phyloP scores from a whole-genome alignment of 2,888 invertebrate genomes.

The Pedicia rivosa region DNA sequence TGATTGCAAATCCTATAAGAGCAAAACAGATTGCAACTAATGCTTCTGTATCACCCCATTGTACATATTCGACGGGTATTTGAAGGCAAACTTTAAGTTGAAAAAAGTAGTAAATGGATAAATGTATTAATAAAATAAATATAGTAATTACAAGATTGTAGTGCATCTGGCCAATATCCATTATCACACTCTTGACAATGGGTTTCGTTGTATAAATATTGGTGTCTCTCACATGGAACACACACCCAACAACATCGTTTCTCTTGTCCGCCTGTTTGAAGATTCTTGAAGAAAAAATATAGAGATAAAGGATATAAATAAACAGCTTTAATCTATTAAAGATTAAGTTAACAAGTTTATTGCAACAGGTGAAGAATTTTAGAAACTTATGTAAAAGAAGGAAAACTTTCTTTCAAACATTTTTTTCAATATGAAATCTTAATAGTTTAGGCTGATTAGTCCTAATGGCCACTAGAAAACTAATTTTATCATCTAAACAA shows the following conservation, averaged over 20 bases:
- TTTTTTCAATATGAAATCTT: too few species aligned
- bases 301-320: conserved; percentile 8
- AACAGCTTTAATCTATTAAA: neutral
- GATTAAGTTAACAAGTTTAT: neutral
- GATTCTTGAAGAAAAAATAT: conserved; percentile 29
- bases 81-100: conserved; percentile 35
- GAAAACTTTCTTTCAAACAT: too few species aligned
- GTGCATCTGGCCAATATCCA: conserved; percentile 47
- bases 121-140: neutral
- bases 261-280: conserved; percentile 40
- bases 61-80: conserved; percentile 42
- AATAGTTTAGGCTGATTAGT: too few species aligned
- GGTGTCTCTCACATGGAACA: conserved; percentile 44
- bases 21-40: conserved; percentile 43
- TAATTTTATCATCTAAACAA: too few species aligned
- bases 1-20: conserved; percentile 43
- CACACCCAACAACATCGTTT: conserved; percentile 65
- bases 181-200: conserved; percentile 41
- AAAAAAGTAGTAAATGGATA: neutral
- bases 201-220: conserved; percentile 40
- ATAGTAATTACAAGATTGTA: conserved; percentile 34
- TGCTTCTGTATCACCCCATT: conserved; percentile 44
- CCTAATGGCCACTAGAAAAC: too few species aligned
- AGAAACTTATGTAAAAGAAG: too few species aligned
- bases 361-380: too few species aligned